These are phyloP conservation scores for Tetranychus piercei DNA, from an alignment of 2,888 invertebrate species.

Conservation along the genomic window DNA sequence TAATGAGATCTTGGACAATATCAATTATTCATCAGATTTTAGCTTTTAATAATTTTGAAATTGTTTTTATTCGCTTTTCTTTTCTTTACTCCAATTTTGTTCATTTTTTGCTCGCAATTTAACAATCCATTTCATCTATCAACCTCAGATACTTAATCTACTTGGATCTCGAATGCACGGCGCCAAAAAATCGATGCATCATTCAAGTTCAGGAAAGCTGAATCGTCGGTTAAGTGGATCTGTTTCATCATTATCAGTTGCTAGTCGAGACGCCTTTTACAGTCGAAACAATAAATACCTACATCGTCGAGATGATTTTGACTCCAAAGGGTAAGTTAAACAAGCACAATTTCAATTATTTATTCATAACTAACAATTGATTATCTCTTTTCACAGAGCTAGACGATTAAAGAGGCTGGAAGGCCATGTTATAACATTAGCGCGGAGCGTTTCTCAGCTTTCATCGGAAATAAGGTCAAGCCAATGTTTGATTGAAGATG, in stretches of 20 bases:
- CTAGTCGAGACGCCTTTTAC: background rate
- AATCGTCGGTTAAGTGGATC: background rate
- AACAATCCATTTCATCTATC: background rate
- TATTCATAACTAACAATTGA: no score
- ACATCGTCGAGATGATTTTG: background rate
- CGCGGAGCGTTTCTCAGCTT: slow-evolving; percentile 69
- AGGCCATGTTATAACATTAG: slow-evolving; percentile 73
- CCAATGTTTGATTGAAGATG: slow-evolving; percentile 51
- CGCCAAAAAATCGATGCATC: background rate
- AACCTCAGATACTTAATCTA: background rate
- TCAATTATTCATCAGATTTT: background rate
- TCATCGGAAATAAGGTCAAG: slow-evolving; percentile 79
- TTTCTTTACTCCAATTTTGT: no score
- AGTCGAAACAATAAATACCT: background rate
- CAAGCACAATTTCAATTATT: background rate
- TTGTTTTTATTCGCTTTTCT: background rate
- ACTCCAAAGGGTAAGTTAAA: slow-evolving; percentile 1
- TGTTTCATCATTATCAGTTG: background rate
- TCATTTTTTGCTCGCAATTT: background rate
- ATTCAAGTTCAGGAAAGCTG: background rate
- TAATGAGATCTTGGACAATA: background rate
- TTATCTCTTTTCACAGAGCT: background rate
- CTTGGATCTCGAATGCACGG: background rate
- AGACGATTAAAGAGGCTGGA: slow-evolving; percentile 62
- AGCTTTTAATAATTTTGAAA: background rate